These are phyloP conservation scores for Tiphia femorata DNA, from an alignment of 2,888 invertebrate species.

Conservation along the genomic window DNA sequence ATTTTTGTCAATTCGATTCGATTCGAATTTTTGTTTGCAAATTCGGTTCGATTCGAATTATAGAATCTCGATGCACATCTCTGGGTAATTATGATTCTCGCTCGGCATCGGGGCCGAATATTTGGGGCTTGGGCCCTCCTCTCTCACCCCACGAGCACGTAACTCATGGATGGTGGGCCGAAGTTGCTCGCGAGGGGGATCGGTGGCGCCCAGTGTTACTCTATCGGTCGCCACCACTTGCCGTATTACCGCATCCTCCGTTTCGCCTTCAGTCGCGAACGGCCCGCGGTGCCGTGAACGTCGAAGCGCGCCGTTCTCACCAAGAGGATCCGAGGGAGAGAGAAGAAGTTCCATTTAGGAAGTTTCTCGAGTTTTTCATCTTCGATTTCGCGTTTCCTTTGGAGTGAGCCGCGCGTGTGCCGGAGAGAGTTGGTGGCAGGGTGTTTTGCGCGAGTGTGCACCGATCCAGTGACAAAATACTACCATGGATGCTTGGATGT, in stretches of 20 bases:
- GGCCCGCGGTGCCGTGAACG: slow-evolving; percentile 60
- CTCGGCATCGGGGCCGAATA: too few species aligned
- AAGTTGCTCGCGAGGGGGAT: slow-evolving; percentile 32
- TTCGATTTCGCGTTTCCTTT: not conserved
- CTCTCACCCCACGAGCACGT: too few species aligned
- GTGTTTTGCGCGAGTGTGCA: too few species aligned
- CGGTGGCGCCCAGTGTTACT: slow-evolving; percentile 24
- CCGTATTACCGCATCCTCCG: slow-evolving; percentile 47
- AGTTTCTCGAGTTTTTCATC: not conserved
- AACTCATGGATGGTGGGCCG: slow-evolving; percentile 10
- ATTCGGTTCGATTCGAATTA: too few species aligned
- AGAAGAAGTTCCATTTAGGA: too few species aligned
- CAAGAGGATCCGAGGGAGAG: not conserved
- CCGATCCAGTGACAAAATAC: too few species aligned
- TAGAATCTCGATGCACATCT: too few species aligned
- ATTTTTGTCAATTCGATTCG: too few species aligned
- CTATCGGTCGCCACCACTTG: slow-evolving; percentile 26
- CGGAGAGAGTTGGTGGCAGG: too few species aligned
- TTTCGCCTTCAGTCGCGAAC: slow-evolving; percentile 57
- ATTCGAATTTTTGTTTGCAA: too few species aligned
- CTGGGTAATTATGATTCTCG: too few species aligned
- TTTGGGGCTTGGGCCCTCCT: too few species aligned
- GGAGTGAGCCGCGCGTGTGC: not conserved
- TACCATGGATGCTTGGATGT: slow-evolving; percentile 67
- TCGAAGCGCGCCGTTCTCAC: slow-evolving; percentile 27